Percentiles rank a stretch among this genome's conserved stretches.
Conservation (phyloP, 2,888 invertebrate species). For the Leptura quadrifasciata region DNA sequence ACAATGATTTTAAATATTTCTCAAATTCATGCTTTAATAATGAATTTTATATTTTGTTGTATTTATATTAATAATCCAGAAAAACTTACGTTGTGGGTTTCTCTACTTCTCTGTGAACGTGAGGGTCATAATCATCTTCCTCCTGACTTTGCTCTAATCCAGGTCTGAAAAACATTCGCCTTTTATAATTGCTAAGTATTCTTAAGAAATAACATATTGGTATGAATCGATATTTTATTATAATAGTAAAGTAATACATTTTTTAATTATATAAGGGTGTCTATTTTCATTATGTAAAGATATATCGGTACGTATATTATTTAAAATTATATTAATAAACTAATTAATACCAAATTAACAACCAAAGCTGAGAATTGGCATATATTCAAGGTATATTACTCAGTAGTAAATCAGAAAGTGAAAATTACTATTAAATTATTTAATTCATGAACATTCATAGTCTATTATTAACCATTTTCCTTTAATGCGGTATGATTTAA, state of each 20-base stretch:
- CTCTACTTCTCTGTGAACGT: slow-evolving; percentile 79
- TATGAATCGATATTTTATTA: neutral
- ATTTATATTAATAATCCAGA: neutral
- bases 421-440: neutral
- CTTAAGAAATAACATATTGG: slow-evolving; percentile 6
- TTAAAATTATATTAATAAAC: neutral
- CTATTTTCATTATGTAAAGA: neutral
- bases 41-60: neutral
- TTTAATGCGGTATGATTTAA: neutral
- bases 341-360: neutral
- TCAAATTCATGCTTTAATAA: too few species aligned
- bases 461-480: too few species aligned
- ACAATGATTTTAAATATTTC: too few species aligned
- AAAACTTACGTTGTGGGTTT: slow-evolving; percentile 84
- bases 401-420: neutral
- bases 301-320: neutral
- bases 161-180: slow-evolving; percentile 43
- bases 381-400: too few species aligned
- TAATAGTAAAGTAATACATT: neutral
- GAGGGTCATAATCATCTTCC: slow-evolving; percentile 79
- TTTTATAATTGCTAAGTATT: neutral
- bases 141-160: slow-evolving; percentile 40
- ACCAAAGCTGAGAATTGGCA: too few species aligned
- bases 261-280: slow-evolving; percentile 5
- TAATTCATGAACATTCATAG: too few species aligned